Percentiles rank a stretch among this genome's conserved stretches.
These are phyloP conservation scores for Brachyhypopomus occidentalis DNA, from an alignment of 2,113 vertebrate species.

Conservation along the genomic window DNA sequence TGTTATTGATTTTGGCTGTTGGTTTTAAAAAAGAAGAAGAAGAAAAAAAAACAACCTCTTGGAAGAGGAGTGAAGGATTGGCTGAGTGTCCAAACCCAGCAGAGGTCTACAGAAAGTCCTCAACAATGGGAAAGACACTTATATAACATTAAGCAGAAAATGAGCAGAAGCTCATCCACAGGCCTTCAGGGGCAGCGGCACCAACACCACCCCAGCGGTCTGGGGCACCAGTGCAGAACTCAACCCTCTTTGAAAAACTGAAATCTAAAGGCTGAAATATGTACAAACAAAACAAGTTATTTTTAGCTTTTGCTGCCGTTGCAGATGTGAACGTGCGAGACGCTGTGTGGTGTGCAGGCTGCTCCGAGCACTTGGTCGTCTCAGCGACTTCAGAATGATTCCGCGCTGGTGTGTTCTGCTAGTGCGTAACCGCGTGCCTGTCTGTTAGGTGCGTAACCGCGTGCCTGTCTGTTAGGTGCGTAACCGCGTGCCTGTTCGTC, in stretches of 20 bases:
- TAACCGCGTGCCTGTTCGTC: no score
- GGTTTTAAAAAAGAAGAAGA: background rate
- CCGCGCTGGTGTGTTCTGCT: no score
- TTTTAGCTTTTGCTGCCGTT: background rate
- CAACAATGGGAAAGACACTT: background rate
- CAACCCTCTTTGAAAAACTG: no score
- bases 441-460: no score
- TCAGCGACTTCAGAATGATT: no score
- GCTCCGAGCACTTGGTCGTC: no score
- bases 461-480: no score
- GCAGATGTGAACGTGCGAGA: background rate
- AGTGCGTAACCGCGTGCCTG: no score
- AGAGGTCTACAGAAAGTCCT: background rate
- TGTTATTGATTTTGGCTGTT: background rate
- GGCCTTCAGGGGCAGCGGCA: no score
- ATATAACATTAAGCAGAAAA: background rate
- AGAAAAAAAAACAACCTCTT: background rate
- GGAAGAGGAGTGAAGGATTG: background rate
- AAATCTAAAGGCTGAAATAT: background rate
- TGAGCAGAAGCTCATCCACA: no score
- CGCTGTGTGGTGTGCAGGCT: background rate
- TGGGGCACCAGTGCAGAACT: background rate
- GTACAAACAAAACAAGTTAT: background rate
- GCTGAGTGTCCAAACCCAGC: background rate
- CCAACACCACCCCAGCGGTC: no score